phyloP scores from a whole-genome alignment of 1,140 invertebrate genomes.

The Thaumetopoea pityocampa region DNA sequence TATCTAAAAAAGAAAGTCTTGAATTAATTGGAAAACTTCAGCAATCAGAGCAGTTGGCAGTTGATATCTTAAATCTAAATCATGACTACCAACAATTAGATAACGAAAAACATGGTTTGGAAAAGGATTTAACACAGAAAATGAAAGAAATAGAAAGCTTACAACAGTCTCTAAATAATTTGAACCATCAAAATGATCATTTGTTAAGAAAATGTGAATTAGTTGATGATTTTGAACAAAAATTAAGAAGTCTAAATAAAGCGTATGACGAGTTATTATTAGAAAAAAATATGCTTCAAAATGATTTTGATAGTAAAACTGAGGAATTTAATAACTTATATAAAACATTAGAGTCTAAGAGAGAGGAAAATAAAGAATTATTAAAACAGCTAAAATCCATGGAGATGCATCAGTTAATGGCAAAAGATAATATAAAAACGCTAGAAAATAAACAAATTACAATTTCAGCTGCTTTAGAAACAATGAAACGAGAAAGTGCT shows the following conservation, averaged over 20 bases:
- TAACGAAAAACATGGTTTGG: slow-evolving; percentile 20
- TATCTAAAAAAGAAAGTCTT: slow-evolving; percentile 45
- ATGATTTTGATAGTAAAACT: slow-evolving; percentile 37
- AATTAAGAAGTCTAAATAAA: slow-evolving; percentile 28
- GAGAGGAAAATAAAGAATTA: slow-evolving; percentile 39
- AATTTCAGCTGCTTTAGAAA: slow-evolving; percentile 25
- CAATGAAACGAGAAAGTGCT: slow-evolving; percentile 34
- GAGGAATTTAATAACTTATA: slow-evolving; percentile 37
- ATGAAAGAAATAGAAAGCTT: slow-evolving; percentile 29
- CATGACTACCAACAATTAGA: slow-evolving; percentile 14
- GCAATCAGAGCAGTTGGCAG: slow-evolving; percentile 34
- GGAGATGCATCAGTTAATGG: slow-evolving; percentile 20
- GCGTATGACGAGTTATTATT: slow-evolving; percentile 27
- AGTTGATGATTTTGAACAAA: slow-evolving; percentile 25
- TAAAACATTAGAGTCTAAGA: slow-evolving; percentile 40
- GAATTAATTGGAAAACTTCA: slow-evolving; percentile 34
- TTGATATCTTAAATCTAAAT: slow-evolving; percentile 27
- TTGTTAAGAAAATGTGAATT: slow-evolving; percentile 26
- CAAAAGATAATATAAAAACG: slow-evolving; percentile 27
- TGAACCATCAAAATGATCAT: slow-evolving; percentile 33
- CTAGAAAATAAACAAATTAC: slow-evolving; percentile 36
- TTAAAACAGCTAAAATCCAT: slow-evolving; percentile 28
- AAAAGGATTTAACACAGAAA: slow-evolving; percentile 20
- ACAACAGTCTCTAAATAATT: slow-evolving; percentile 21
- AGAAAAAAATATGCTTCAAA: slow-evolving; percentile 32